A percentile compares a stretch with the other conserved stretches of the same genome.
Evolutionary conservation across 1,140 invertebrate genomes (phyloP).

Genomic region (Nasonia vitripennis): DNA sequence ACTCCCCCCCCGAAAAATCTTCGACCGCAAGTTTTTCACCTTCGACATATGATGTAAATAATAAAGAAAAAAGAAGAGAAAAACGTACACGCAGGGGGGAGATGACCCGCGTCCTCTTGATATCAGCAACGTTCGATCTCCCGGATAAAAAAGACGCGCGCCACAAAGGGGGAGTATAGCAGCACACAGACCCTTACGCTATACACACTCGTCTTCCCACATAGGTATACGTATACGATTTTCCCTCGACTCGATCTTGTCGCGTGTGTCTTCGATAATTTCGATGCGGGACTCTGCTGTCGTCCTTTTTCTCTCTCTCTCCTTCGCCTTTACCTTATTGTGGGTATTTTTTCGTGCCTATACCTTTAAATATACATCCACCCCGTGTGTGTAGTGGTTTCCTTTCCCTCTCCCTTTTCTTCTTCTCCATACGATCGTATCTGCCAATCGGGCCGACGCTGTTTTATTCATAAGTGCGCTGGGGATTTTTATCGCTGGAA

Average conservation of each 20-base stretch:
- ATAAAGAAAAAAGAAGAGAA: not conserved
- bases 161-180: not conserved
- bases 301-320: not conserved
- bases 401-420: not conserved
- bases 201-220: not conserved
- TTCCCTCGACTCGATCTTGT: conserved; percentile 1
- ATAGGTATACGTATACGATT: conserved; percentile 13
- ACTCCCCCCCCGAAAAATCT: not conserved
- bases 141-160: not conserved
- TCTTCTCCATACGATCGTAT: conserved; percentile 34
- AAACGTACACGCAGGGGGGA: not conserved
- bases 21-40: not conserved
- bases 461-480: conserved; percentile 34
- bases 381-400: not conserved
- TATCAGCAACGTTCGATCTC: conserved; percentile 5
- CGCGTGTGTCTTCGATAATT: conserved; percentile 37
- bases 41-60: not conserved
- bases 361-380: conserved; percentile 4
- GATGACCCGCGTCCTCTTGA: conserved; percentile 12
- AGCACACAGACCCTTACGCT: not conserved
- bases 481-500: conserved; percentile 28
- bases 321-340: conserved; percentile 13
- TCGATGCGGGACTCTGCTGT: conserved; percentile 8
- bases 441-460: conserved; percentile 37
- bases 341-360: not conserved